These are phyloP conservation scores for Gnatocerus cornutus DNA, from an alignment of 2,888 invertebrate genomes.

Conservation along the genomic window DNA sequence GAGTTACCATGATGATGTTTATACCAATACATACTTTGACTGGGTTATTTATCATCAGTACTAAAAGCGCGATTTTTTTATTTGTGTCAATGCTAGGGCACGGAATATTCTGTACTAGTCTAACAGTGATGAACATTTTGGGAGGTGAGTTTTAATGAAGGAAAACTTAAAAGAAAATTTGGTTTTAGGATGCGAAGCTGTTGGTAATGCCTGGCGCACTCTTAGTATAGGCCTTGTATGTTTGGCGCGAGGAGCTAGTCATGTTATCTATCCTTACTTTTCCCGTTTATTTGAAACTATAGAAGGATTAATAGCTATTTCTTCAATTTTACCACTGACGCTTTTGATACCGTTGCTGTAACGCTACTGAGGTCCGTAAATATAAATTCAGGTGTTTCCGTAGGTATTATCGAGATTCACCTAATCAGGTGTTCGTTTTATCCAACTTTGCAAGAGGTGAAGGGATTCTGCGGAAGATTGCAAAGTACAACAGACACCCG, in stretches of 20 bases:
- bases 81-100: background rate
- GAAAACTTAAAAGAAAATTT: background rate
- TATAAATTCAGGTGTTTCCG: background rate
- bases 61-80: background rate
- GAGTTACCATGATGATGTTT: constrained; percentile 14
- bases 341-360: constrained; percentile 12
- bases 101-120: background rate
- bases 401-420: constrained; percentile 23
- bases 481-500: background rate
- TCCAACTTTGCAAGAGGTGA: background rate
- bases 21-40: constrained; percentile 12
- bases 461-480: constrained; percentile 1
- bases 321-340: constrained; percentile 13
- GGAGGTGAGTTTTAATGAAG: background rate
- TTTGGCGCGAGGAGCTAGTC: background rate
- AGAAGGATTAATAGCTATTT: background rate
- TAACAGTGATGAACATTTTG: background rate
- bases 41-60: constrained; percentile 16
- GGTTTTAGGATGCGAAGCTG: constrained; percentile 19
- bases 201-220: constrained; percentile 30
- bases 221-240: background rate
- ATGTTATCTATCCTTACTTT: background rate
- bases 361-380: no score
- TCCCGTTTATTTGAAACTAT: background rate
- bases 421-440: background rate